A percentile compares a stretch with the other conserved stretches of the same genome.
These are phyloP conservation scores for Cyclina sinensis DNA, from an alignment of 1,140 invertebrate species.

Conservation along the genomic window DNA sequence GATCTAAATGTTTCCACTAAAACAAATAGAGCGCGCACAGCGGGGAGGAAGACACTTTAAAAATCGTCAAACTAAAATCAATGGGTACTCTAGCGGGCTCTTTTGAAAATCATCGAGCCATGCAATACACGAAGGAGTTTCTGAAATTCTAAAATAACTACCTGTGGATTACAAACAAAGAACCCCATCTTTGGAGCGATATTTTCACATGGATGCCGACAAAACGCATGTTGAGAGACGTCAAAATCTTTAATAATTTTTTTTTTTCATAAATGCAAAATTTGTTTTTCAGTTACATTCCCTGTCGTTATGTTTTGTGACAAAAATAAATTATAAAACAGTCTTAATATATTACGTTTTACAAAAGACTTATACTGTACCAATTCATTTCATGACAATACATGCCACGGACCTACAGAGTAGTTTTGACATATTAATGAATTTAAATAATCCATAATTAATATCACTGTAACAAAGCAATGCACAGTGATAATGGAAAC, in stretches of 20 bases:
- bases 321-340: conserved; percentile 15
- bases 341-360: not conserved
- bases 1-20: conserved; percentile 69
- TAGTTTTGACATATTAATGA: conserved; percentile 23
- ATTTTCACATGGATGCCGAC: conserved; percentile 62
- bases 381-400: not conserved
- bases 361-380: not conserved
- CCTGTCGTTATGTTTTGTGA: not conserved
- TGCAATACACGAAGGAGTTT: not conserved
- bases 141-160: conserved; percentile 55
- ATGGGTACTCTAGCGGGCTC: conserved; percentile 15
- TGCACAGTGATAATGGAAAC: not conserved
- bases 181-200: conserved; percentile 44
- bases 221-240: conserved; percentile 9
- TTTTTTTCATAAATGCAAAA: conserved; percentile 19
- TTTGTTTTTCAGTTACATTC: conserved; percentile 14
- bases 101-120: conserved; percentile 38
- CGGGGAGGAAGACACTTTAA: conserved; percentile 42
- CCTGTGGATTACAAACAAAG: conserved; percentile 42
- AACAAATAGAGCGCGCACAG: conserved; percentile 62
- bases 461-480: conserved; percentile 2
- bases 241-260: conserved; percentile 51
- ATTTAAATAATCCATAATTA: conserved; percentile 35
- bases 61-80: conserved; percentile 55
- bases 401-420: not conserved